Evolutionary conservation across 2,797 vertebrate genomes (phyloP), one percentile per base, ranked within the genome.

Genomic region (Notolepis coatsorum): DNA sequence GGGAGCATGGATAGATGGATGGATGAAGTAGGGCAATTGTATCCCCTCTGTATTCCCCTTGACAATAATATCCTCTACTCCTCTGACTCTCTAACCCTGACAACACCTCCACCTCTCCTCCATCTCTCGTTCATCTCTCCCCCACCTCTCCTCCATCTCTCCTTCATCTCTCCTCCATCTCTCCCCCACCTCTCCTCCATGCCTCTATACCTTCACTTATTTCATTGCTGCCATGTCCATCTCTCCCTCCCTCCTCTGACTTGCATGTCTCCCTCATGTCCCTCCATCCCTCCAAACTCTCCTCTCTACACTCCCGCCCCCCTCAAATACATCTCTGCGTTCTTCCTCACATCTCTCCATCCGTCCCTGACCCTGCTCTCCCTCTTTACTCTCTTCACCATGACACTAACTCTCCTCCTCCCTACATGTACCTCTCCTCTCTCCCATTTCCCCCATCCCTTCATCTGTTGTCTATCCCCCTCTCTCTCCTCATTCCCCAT

Each of bases 381-480:
- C 50, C 68, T 27, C 51, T 49, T 37, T 43, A 51, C 37, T 50
- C 39, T 61, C 30, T 3, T 20, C 28, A n/a, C n/a, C n/a, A n/a
- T n/a, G n/a, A n/a, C n/a, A n/a, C n/a, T n/a, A n/a, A n/a, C n/a
- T n/a, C n/a, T n/a, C 4, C 38, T 13, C 38, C n/a, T n/a, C n/a
- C n/a, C n/a, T n/a, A n/a, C n/a, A n/a, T n/a, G n/a, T n/a, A 5
- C 13, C 15, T 20, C 6, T 18, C 15, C 41, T n/a, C n/a, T n/a
- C n/a, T n/a, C n/a, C n/a, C n/a, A n/a, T n/a, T n/a, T n/a, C n/a
- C n/a, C n/a, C n/a, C n/a, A n/a, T n/a, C n/a, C n/a, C n/a, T n/a
- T n/a, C n/a, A n/a, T n/a, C n/a, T n/a, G n/a, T n/a, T n/a, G n/a
- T n/a, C n/a, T n/a, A n/a, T n/a, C n/a, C 20, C 3, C 0, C 49